Evolutionary conservation across 1,140 invertebrate species (phyloP).

Genomic region (Nebria ingens): DNA sequence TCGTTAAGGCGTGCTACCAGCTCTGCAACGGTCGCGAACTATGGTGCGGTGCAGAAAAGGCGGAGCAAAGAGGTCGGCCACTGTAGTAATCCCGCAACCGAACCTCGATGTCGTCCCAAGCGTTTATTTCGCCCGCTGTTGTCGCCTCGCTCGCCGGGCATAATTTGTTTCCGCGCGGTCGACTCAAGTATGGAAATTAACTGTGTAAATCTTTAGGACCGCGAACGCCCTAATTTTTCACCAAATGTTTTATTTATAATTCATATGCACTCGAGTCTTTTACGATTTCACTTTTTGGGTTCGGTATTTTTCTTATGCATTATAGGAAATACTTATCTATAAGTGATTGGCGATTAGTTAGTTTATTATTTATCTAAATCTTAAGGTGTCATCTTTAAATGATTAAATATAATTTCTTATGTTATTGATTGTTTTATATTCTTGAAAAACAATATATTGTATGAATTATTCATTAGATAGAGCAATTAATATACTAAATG

Average conservation of each 20-base stretch:
- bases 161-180: conserved; percentile 22
- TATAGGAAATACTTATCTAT: too few species aligned
- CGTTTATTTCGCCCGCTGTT: conserved; percentile 17
- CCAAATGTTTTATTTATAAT: conserved; percentile 6
- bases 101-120: conserved; percentile 15
- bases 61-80: background rate
- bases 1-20: background rate
- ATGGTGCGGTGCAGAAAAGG: background rate
- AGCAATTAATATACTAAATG: too few species aligned
- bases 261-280: too few species aligned
- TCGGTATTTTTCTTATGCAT: too few species aligned
- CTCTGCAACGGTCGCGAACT: background rate
- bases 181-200: conserved; percentile 24
- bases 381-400: too few species aligned
- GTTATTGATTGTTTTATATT: too few species aligned
- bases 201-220: conserved; percentile 23
- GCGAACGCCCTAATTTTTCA: conserved; percentile 20
- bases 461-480: too few species aligned
- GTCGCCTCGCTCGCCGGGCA: conserved; percentile 16
- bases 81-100: conserved; percentile 1
- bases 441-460: too few species aligned
- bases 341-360: too few species aligned
- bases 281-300: too few species aligned
- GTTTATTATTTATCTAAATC: too few species aligned
- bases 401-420: too few species aligned